These are phyloP conservation scores for Elymnias hypermnestra DNA, from an alignment of 1,140 invertebrate genomes.

Conservation along the genomic window DNA sequence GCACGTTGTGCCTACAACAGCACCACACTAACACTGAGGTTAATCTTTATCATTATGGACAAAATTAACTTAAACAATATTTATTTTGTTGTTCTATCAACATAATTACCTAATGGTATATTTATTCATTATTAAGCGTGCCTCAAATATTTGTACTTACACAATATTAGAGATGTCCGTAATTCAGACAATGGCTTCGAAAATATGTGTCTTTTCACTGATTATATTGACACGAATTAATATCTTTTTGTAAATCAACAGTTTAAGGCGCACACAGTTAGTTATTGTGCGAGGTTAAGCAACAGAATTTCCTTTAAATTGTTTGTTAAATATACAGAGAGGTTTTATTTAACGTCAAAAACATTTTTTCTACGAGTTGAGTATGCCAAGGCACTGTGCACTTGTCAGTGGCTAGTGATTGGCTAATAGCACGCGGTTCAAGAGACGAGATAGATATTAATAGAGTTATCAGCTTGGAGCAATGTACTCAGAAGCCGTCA, in stretches of 20 bases:
- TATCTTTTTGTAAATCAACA: constrained; percentile 1
- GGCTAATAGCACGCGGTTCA: constrained; percentile 37
- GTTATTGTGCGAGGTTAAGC: not conserved
- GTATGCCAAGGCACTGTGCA: constrained; percentile 1
- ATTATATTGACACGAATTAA: not conserved
- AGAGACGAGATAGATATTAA: constrained; percentile 55
- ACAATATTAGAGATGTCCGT: constrained; percentile 1
- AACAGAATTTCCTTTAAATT: not conserved
- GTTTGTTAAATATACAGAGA: not conserved
- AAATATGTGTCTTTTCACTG: constrained; percentile 7
- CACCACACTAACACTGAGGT: constrained; percentile 34
- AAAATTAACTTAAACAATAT: constrained; percentile 17
- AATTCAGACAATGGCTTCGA: constrained; percentile 7
- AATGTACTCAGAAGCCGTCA: constrained; percentile 38
- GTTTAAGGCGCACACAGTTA: not conserved
- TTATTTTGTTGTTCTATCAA: constrained; percentile 17
- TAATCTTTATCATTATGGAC: constrained; percentile 18
- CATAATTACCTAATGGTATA: constrained; percentile 20
- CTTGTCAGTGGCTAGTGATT: constrained; percentile 28
- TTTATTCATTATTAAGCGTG: constrained; percentile 13
- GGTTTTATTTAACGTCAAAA: too few relatives aligned
- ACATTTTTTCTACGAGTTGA: not conserved
- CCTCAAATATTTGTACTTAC: constrained; percentile 3
- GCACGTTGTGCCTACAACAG: constrained; percentile 33
- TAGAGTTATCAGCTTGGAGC: constrained; percentile 63